Conservation (phyloP, 1,140 invertebrate genomes). For the Sitodiplosis mosellana region DNA sequence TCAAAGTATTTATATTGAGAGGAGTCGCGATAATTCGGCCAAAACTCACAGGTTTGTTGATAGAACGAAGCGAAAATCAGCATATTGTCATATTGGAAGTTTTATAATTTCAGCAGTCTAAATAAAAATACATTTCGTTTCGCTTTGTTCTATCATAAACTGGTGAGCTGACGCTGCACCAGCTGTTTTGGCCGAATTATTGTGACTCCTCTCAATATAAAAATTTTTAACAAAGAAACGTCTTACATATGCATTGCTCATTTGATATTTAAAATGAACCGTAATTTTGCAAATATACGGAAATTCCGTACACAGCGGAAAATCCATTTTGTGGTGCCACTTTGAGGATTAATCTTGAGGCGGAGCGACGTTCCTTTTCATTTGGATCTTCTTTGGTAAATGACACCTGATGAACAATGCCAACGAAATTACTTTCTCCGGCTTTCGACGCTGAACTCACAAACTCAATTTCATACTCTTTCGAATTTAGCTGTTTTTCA, state of each 20-base stretch:
- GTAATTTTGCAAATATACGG: conserved; percentile 14
- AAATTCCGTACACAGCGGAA: neutral
- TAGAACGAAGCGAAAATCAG: too few relatives aligned
- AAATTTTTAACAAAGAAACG: conserved; percentile 18
- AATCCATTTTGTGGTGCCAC: neutral
- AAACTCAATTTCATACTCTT: neutral
- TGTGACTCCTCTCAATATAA: conserved; percentile 11
- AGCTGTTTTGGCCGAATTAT: too few relatives aligned
- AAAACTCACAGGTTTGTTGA: too few relatives aligned
- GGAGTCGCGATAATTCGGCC: too few relatives aligned
- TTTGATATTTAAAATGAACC: too few relatives aligned
- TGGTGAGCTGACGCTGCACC: too few relatives aligned
- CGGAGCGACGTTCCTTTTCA: too few relatives aligned
- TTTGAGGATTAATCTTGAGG: neutral
- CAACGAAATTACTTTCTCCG: neutral
- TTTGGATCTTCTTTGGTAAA: neutral
- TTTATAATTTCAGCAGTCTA: too few relatives aligned
- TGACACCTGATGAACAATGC: neutral
- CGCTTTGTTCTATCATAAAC: too few relatives aligned
- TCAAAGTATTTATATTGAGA: too few relatives aligned
- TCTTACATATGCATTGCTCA: conserved; percentile 25
- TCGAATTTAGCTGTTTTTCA: neutral
- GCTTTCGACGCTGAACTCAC: neutral
- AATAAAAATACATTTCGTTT: too few relatives aligned
- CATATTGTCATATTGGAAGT: too few relatives aligned